phyloP scores from a whole-genome alignment of 2,797 vertebrate genomes.

The Rhynchotus rufescens region DNA sequence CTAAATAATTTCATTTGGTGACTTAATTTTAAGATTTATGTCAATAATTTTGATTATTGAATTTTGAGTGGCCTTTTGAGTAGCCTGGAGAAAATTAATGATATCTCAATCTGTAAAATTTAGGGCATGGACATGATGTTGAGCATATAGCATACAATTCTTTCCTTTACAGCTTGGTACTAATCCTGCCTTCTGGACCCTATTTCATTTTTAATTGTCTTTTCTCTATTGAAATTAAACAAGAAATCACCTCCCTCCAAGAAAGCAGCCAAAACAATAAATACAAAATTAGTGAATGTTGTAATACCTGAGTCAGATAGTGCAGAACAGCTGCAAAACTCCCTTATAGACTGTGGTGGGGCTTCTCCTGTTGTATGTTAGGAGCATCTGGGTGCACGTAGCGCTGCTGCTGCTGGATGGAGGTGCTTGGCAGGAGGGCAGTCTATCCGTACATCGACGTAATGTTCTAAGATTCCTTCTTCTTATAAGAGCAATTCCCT shows the following conservation, averaged over 20 bases:
- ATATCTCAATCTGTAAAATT: background rate
- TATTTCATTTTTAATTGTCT: background rate
- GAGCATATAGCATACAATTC: background rate
- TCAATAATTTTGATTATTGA: background rate
- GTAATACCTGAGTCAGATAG: background rate
- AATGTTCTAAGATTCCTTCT: background rate
- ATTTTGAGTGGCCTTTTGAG: background rate
- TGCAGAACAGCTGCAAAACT: background rate
- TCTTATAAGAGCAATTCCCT: background rate
- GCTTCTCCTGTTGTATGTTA: background rate
- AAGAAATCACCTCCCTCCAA: background rate
- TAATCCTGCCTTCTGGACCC: background rate
- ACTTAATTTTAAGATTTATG: background rate
- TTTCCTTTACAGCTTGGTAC: background rate
- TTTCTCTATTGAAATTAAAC: background rate
- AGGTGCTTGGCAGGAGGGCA: background rate
- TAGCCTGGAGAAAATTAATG: background rate
- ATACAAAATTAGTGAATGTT: background rate
- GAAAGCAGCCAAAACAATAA: background rate
- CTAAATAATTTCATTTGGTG: too few species aligned
- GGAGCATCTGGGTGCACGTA: too few species aligned
- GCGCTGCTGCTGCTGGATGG: accelerated
- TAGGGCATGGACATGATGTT: background rate
- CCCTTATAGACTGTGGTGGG: background rate
- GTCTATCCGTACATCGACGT: background rate